These are phyloP conservation scores for Murina feae DNA, from an alignment of 2,113 vertebrate genomes.

Conservation along the genomic window DNA sequence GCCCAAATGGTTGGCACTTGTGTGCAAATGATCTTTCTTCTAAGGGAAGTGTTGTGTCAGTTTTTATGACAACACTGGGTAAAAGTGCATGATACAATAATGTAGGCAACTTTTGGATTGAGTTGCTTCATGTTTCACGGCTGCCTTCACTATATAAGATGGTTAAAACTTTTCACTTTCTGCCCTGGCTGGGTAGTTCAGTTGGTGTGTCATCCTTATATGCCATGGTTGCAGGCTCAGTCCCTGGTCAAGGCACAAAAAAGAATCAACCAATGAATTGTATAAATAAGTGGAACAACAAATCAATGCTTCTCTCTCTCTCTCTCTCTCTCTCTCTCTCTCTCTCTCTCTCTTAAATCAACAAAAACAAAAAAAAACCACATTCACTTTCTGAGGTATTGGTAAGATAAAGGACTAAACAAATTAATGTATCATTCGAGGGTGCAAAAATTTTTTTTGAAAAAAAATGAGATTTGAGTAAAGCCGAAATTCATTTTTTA, in stretches of 20 bases:
- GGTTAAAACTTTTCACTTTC: neutral
- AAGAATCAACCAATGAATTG: neutral
- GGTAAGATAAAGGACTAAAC: neutral
- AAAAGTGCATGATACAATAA: neutral
- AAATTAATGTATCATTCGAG: neutral
- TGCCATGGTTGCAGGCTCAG: neutral
- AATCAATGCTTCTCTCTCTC: neutral
- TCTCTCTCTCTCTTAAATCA: neutral
- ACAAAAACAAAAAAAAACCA: neutral
- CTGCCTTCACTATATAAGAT: neutral
- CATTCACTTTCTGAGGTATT: neutral
- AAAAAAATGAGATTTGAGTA: neutral
- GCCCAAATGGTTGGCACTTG: neutral
- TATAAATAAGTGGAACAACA: neutral
- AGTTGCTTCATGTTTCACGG: neutral
- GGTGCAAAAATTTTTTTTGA: neutral
- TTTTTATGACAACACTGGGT: neutral
- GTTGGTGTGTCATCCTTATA: neutral
- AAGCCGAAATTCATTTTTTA: conserved; percentile 4
- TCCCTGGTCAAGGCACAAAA: neutral
- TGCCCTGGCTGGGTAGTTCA: neutral
- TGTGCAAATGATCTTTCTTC: neutral
- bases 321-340: no score
- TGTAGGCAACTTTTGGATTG: neutral
- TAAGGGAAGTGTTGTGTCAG: neutral